Conservation (phyloP, 2,888 invertebrate genomes). For the Tenthredo distinguenda region DNA sequence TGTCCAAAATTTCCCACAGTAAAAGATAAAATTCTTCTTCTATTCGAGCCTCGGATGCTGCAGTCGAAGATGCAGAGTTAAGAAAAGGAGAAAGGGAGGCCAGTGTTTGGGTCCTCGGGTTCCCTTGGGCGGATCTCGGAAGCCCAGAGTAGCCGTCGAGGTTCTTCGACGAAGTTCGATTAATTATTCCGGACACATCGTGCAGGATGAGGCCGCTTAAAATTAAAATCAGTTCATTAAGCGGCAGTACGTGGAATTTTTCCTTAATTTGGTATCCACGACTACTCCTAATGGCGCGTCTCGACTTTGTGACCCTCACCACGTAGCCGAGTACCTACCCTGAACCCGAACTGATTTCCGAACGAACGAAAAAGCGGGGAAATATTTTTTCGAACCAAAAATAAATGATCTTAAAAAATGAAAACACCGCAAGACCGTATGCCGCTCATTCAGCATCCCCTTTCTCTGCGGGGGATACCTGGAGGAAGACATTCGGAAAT, state of each 20-base stretch:
- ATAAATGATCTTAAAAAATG: not conserved
- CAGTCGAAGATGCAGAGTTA: not conserved
- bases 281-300: constrained; percentile 13
- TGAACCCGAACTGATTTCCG: not conserved
- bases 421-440: not conserved
- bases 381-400: not conserved
- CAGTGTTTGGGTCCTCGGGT: not conserved
- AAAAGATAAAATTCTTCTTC: constrained; percentile 36
- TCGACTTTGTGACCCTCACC: constrained; percentile 8
- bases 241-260: constrained; percentile 66
- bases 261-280: constrained; percentile 55
- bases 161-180: constrained; percentile 58
- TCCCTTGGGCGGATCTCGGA: constrained; percentile 20
- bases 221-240: constrained; percentile 71
- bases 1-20: constrained; percentile 44
- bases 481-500: too few relatives aligned
- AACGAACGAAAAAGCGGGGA: not conserved
- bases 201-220: constrained; percentile 57
- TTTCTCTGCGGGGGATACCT: not conserved
- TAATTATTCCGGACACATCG: constrained; percentile 68
- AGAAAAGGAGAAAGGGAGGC: not conserved
- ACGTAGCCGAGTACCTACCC: not conserved
- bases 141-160: not conserved
- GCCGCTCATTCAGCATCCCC: not conserved
- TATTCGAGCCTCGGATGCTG: not conserved